Base-by-base conservation (phyloP, 2,113 vertebrate genomes). In the Ceyx cyanopectus region DNA sequence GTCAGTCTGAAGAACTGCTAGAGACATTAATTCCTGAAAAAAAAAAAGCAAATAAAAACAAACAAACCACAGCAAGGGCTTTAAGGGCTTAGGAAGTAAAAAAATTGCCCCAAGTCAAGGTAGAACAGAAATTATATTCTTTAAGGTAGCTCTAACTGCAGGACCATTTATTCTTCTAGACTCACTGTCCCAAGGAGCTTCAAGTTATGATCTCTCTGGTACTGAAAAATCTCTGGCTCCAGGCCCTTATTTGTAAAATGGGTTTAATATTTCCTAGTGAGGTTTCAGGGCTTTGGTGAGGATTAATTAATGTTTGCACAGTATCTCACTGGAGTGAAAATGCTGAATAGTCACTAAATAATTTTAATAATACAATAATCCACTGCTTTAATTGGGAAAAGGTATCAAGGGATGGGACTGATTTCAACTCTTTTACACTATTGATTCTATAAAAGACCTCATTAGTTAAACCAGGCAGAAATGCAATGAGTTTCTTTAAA, bases 231-330 rank as follows among this genome's bases (percentile, higher is more conserved):
- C 37, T 91, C 51, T 96, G 67, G 58, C 91, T 93, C 46, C 63
- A 82, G 74, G 89, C 76, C 26, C 54, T 81, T 93, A 56, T 94
- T 89, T 96, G 56, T 82, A 93, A 82, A 96, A 85, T 2, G 4
- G 19, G 62, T 81, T 92, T 85, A 85, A 51, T 80, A 82, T 89
- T 93, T 92, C 62, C 54, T 58, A 40, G 37, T 41, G 78, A 79
- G 30, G 26, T 85, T 87, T 87, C 51, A 24, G 18, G 67, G 23
- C 41, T 85, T 92, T 87, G 16, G 43, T 89, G 75, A 61, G 60
- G n/a, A 77, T 92, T 96, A 96, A 92, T 92, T 92, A 89, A 85
- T 82, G 48, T 94, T 95, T 94, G 48, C 19, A 30, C 40, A 81
- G 51, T 85, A 65, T 80, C 66, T 83, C 81, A 83, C 81, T 14